Evolutionary conservation across 2,113 vertebrate genomes (phyloP).

Genomic region (Dissostichus mawsoni): DNA sequence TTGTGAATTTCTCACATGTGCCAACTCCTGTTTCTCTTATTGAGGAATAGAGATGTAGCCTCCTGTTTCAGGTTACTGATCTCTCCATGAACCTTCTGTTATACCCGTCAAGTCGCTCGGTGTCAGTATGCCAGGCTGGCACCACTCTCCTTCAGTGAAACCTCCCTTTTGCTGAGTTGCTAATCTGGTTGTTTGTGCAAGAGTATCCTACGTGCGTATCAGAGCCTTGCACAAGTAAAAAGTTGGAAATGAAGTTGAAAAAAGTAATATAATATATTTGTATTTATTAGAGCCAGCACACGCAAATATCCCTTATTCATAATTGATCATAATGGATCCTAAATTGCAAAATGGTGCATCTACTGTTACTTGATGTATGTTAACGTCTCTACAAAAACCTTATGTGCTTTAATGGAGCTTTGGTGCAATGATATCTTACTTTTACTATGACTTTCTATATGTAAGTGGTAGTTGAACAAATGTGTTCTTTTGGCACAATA

Average conservation of each 20-base stretch:
- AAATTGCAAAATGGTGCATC: background rate
- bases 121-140: conserved; percentile 22
- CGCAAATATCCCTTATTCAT: background rate
- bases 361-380: background rate
- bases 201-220: background rate
- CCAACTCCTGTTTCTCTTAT: conserved; percentile 46
- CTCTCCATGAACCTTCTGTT: conserved; percentile 34
- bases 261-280: background rate
- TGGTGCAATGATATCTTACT: background rate
- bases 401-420: background rate
- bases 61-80: conserved; percentile 59
- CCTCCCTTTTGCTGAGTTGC: conserved; percentile 54
- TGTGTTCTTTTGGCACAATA: background rate
- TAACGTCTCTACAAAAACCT: background rate
- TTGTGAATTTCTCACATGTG: conserved; percentile 31
- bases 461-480: background rate
- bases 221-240: background rate
- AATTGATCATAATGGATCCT: background rate
- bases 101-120: conserved; percentile 3
- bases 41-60: conserved; percentile 43
- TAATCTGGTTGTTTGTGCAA: conserved; percentile 17
- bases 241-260: background rate
- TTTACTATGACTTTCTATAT: background rate
- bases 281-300: background rate
- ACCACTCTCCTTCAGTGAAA: conserved; percentile 11